Conservation (phyloP, 2,113 vertebrate genomes). For the Xiphophorus couchianus region DNA sequence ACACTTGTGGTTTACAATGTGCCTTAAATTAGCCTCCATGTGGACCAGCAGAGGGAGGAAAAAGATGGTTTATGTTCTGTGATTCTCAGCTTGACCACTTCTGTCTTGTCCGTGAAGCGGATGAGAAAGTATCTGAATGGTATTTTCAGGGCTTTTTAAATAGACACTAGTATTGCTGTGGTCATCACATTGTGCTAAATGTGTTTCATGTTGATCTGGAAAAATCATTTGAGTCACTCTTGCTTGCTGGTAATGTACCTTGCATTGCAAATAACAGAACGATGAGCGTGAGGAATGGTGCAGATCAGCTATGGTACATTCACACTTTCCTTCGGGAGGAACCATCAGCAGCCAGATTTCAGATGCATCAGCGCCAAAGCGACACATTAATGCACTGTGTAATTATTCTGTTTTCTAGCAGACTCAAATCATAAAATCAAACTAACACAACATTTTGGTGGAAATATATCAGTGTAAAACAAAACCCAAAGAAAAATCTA, state of each 20-base stretch:
- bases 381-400: not conserved
- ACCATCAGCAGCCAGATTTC: constrained; percentile 1
- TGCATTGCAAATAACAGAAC: constrained; percentile 55
- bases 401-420: constrained; percentile 3
- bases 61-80: constrained; percentile 46
- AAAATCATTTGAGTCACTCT: constrained; percentile 57
- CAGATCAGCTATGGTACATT: constrained; percentile 56
- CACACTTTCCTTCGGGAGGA: constrained; percentile 22
- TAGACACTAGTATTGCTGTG: constrained; percentile 43
- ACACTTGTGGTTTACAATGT: constrained; percentile 38
- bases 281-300: constrained; percentile 62
- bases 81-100: constrained; percentile 27
- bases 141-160: constrained; percentile 43
- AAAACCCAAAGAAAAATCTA: constrained; percentile 14
- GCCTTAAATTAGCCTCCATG: constrained; percentile 49
- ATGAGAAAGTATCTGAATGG: constrained; percentile 39
- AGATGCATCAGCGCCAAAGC: not conserved
- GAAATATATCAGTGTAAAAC: not conserved
- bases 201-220: constrained; percentile 52
- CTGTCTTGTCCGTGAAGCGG: constrained; percentile 24
- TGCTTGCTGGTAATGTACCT: constrained; percentile 60
- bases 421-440: constrained; percentile 1
- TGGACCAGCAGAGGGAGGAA: constrained; percentile 35
- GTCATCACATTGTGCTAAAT: constrained; percentile 40
- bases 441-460: not conserved